Percentiles rank a stretch among this genome's conserved stretches.
phyloP scores from a whole-genome alignment of 2,797 vertebrate genomes.

The Ciconia nigra region DNA sequence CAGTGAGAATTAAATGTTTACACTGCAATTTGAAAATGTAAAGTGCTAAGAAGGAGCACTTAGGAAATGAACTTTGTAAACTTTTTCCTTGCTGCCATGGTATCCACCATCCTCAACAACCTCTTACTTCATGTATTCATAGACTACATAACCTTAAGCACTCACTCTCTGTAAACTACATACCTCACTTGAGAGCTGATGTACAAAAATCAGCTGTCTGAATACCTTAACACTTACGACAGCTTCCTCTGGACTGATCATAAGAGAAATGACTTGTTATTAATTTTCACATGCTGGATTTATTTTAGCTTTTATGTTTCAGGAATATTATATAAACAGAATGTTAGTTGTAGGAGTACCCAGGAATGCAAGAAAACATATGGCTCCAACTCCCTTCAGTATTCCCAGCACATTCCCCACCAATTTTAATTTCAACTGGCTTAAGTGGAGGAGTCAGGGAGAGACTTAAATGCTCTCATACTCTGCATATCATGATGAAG shows the following conservation, averaged over 20 bases:
- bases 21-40: constrained; percentile 38
- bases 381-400: not conserved
- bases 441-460: not conserved
- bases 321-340: constrained; percentile 31
- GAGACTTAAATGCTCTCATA: not conserved
- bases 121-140: not conserved
- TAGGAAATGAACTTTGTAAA: constrained; percentile 52
- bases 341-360: not conserved
- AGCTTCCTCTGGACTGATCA: constrained; percentile 33
- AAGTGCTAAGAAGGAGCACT: constrained; percentile 29
- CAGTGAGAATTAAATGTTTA: constrained; percentile 44
- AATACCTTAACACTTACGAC: constrained; percentile 57
- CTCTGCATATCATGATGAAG: not conserved
- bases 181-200: constrained; percentile 51
- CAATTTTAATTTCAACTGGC: constrained; percentile 17
- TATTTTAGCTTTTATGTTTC: constrained; percentile 49
- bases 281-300: constrained; percentile 46
- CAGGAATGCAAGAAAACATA: constrained; percentile 21
- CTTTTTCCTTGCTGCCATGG: constrained; percentile 7
- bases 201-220: constrained; percentile 64
- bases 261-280: constrained; percentile 14
- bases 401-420: not conserved
- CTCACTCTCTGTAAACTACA: constrained; percentile 45
- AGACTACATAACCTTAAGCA: constrained; percentile 27
- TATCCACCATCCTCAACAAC: constrained; percentile 14